A percentile compares a stretch with the other conserved stretches of the same genome.
Evolutionary conservation across 2,888 invertebrate species (phyloP).

Genomic region (Fragum sueziense): DNA sequence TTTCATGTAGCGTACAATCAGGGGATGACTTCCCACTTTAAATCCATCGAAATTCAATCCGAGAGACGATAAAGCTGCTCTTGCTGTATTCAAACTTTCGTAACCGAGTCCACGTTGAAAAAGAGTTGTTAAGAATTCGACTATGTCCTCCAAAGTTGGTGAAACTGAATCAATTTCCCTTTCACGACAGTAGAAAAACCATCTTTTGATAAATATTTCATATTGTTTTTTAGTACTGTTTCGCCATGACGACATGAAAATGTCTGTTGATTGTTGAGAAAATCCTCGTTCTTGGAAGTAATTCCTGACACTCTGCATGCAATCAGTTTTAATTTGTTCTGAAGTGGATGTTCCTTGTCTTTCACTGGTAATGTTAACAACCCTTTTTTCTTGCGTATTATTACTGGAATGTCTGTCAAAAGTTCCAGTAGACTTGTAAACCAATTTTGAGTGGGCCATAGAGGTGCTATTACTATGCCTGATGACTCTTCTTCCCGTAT

Average conservation of each 20-base stretch:
- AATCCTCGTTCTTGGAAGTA: conserved; percentile 18
- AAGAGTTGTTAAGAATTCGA: conserved; percentile 20
- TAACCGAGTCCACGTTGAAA: conserved; percentile 33
- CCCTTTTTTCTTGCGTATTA: conserved; percentile 21
- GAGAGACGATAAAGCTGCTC: conserved; percentile 26
- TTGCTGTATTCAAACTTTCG: conserved; percentile 31
- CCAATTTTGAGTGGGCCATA: conserved; percentile 48
- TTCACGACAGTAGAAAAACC: conserved; percentile 37
- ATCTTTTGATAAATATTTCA: conserved; percentile 18
- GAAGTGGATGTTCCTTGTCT: conserved; percentile 7
- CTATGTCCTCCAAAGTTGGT: conserved; percentile 27
- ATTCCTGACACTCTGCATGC: conserved; percentile 40
- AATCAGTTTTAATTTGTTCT: conserved; percentile 22
- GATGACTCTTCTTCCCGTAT: too few species aligned
- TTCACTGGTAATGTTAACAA: conserved; percentile 4
- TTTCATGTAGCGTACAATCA: too few species aligned
- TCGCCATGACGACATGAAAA: conserved; percentile 47
- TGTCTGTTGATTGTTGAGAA: conserved; percentile 18
- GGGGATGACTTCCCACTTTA: conserved; percentile 27
- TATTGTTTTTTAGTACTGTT: conserved; percentile 21
- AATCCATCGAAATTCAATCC: conserved; percentile 30
- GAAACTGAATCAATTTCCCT: conserved; percentile 26
- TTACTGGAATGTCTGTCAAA: conserved; percentile 14
- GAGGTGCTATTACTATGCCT: conserved; percentile 37
- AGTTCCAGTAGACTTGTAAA: conserved; percentile 27